Evolutionary conservation across 2,113 vertebrate genomes (phyloP).

Genomic region (Nothocercus nigrocapillus): DNA sequence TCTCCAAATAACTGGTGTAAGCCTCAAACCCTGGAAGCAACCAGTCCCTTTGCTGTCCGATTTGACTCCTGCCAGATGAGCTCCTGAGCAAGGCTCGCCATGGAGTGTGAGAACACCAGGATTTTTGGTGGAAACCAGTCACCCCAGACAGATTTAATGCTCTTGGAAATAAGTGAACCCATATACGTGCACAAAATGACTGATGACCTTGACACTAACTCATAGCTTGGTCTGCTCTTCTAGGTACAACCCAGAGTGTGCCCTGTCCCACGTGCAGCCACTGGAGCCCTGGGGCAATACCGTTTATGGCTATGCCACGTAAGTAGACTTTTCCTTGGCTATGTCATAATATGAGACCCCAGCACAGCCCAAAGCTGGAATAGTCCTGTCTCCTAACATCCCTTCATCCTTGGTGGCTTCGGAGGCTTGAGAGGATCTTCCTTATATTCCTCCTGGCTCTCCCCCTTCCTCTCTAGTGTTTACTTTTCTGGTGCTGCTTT

Average conservation of each 20-base stretch:
- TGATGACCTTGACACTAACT: rapidly evolving
- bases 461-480: not conserved
- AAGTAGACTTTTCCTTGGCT: constrained; percentile 43
- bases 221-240: not conserved
- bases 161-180: not conserved
- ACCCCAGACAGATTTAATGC: not conserved
- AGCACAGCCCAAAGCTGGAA: not conserved
- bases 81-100: not conserved
- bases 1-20: not conserved
- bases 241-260: constrained; percentile 83
- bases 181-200: rapidly evolving
- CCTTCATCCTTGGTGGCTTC: not conserved
- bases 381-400: not conserved
- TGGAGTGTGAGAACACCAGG: not conserved
- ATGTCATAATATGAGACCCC: rapidly evolving
- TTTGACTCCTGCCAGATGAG: not conserved
- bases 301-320: constrained; percentile 90
- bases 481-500: not conserved
- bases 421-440: not conserved
- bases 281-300: constrained; percentile 85
- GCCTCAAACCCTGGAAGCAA: not conserved
- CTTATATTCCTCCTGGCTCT: not conserved
- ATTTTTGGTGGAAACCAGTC: not conserved
- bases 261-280: constrained; percentile 80
- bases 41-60: not conserved